These are phyloP conservation scores for Lethocerus indicus DNA, from an alignment of 1,140 invertebrate species.

Conservation along the genomic window DNA sequence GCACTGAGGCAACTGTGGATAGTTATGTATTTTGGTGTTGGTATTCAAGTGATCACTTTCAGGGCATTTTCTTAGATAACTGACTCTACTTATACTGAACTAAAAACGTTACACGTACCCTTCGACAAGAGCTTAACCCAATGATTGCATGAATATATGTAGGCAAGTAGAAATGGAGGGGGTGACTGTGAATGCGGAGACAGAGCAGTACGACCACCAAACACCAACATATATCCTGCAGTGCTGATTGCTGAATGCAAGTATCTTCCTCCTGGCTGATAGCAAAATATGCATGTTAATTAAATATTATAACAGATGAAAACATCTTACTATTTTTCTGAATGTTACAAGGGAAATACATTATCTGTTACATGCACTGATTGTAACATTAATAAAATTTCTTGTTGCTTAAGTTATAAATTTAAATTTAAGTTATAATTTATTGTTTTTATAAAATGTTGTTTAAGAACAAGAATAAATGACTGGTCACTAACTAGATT, in stretches of 20 bases:
- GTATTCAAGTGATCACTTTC: too few relatives aligned
- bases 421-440: neutral
- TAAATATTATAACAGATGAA: too few relatives aligned
- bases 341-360: too few relatives aligned
- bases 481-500: constrained; percentile 18
- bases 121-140: constrained; percentile 59
- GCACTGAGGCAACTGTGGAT: too few relatives aligned
- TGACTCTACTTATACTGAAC: too few relatives aligned
- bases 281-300: too few relatives aligned
- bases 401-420: neutral
- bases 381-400: too few relatives aligned
- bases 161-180: constrained; percentile 64
- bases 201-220: constrained; percentile 61
- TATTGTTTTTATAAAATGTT: neutral
- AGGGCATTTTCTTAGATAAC: too few relatives aligned
- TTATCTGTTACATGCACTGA: too few relatives aligned
- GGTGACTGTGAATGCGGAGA: constrained; percentile 40
- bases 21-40: too few relatives aligned
- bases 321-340: too few relatives aligned
- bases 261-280: constrained; percentile 53
- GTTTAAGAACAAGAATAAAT: constrained; percentile 4
- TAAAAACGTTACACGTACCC: constrained; percentile 18
- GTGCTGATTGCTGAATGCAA: constrained; percentile 79
- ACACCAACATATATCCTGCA: constrained; percentile 76
- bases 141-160: constrained; percentile 76